These are phyloP conservation scores for Mustelus asterias DNA, from an alignment of 2,113 vertebrate genomes.

Conservation along the genomic window DNA sequence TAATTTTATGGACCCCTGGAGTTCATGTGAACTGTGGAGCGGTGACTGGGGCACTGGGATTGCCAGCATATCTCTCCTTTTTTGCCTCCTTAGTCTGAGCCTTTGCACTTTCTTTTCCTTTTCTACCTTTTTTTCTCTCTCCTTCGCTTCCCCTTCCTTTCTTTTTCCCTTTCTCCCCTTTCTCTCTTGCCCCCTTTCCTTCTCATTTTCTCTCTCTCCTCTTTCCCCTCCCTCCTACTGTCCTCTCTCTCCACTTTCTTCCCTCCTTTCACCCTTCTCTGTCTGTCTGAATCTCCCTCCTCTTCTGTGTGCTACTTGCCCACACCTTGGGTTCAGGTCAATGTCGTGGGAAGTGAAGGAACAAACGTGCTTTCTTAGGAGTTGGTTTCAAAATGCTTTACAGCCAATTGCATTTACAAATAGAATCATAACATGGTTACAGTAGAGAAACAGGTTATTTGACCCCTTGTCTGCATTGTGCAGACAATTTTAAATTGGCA, in stretches of 20 bases:
- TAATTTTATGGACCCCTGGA: no score
- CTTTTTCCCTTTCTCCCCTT: neutral
- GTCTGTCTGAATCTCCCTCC: no score
- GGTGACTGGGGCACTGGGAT: no score
- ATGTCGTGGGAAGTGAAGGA: neutral
- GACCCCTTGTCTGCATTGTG: neutral
- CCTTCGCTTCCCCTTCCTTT: neutral
- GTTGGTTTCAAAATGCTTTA: neutral
- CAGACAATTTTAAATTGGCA: neutral
- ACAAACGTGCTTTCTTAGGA: neutral
- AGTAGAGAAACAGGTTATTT: no score
- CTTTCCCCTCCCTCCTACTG: no score
- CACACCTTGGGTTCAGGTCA: neutral
- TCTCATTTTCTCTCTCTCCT: neutral
- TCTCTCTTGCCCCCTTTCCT: neutral
- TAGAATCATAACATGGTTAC: no score
- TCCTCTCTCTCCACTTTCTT: no score
- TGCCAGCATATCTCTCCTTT: no score
- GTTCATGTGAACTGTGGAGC: no score
- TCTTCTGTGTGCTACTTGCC: no score
- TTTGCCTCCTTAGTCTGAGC: no score
- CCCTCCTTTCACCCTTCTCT: no score
- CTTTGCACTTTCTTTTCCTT: neutral
- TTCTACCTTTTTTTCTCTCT: neutral
- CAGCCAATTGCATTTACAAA: neutral